Conservation (phyloP, 2,888 invertebrate genomes). For the Zaprionus lineosus region DNA sequence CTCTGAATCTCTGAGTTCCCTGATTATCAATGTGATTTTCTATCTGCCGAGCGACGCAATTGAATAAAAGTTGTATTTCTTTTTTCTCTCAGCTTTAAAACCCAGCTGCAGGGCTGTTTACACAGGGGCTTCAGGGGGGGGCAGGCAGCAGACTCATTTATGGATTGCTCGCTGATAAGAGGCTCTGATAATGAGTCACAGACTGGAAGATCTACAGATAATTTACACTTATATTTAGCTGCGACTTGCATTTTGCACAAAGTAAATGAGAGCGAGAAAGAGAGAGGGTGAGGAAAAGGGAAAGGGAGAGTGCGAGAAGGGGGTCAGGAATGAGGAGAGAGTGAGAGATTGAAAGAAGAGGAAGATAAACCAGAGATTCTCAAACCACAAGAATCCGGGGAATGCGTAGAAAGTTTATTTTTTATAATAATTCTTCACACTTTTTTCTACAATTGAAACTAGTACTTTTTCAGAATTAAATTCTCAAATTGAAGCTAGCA, state of each 20-base stretch:
- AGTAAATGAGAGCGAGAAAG: too few relatives aligned
- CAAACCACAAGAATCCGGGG: too few relatives aligned
- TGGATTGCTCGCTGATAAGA: constrained; percentile 9
- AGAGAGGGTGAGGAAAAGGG: background rate
- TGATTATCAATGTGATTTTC: constrained; percentile 21
- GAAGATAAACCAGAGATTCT: too few relatives aligned
- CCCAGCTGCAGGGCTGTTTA: too few relatives aligned
- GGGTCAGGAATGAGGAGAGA: background rate
- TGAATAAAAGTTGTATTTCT: too few relatives aligned
- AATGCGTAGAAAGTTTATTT: too few relatives aligned
- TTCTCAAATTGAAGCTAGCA: too few relatives aligned
- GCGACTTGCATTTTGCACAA: background rate
- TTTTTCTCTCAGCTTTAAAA: too few relatives aligned
- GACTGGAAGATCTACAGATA: constrained; percentile 1
- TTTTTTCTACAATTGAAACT: too few relatives aligned
- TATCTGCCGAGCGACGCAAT: constrained; percentile 37
- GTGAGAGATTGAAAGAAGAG: background rate
- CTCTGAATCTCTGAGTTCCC: background rate
- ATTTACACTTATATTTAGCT: background rate
- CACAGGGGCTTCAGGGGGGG: too few relatives aligned
- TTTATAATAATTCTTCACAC: background rate
- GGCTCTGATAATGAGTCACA: constrained; percentile 12
- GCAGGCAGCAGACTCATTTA: background rate
- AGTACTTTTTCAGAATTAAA: too few relatives aligned
- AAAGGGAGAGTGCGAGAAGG: background rate